phyloP scores from a whole-genome alignment of 2,888 invertebrate genomes.

The Nomada ruficornis region DNA sequence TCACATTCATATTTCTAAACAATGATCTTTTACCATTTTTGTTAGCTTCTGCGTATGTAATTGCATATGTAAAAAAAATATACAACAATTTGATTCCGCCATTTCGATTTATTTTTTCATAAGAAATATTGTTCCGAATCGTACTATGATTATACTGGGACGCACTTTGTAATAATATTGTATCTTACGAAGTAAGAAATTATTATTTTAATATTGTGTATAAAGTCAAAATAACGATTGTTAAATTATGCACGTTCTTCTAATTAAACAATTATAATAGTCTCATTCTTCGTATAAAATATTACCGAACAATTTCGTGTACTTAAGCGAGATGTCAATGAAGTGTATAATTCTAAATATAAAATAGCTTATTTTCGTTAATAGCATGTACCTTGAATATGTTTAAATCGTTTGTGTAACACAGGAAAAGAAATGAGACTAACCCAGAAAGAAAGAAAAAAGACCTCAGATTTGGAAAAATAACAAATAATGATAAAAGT shows the following conservation, averaged over 20 bases:
- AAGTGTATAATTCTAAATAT: constrained; percentile 36
- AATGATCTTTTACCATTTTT: no score
- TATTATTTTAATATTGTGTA: not conserved
- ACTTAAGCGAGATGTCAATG: not conserved
- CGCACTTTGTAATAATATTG: not conserved
- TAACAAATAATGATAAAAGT: not conserved
- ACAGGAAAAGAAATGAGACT: not conserved
- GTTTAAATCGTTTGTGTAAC: not conserved
- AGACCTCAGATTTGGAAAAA: not conserved
- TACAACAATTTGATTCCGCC: no score
- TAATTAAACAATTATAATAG: not conserved
- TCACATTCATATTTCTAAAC: no score
- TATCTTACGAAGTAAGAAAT: not conserved
- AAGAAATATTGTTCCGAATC: no score
- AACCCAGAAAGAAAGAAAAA: no score
- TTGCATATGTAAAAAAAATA: no score
- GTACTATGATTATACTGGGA: no score
- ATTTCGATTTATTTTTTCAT: no score
- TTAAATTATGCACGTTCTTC: not conserved
- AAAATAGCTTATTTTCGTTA: constrained; percentile 32
- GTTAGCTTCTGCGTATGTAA: no score
- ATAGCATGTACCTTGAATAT: constrained; percentile 5
- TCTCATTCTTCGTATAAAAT: not conserved
- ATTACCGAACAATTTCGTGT: not conserved
- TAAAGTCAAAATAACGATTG: not conserved